A percentile compares a stretch with the other conserved stretches of the same genome.
Evolutionary conservation across 2,113 vertebrate species (phyloP).

Genomic region (Rallus limicola): DNA sequence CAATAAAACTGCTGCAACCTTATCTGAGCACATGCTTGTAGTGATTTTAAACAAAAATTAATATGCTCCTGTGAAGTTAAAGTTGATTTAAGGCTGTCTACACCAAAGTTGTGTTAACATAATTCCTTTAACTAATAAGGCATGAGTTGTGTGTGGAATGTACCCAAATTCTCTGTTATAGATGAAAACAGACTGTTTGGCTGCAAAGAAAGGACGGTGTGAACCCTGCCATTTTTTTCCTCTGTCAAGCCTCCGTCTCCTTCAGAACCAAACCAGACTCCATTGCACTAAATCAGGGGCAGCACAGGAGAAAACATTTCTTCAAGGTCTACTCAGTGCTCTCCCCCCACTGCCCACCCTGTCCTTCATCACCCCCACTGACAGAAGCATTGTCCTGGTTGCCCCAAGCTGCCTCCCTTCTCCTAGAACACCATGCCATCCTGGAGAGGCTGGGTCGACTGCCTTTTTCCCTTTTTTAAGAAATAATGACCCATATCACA

Average conservation of each 20-base stretch:
- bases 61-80: neutral
- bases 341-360: too few relatives aligned
- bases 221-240: neutral
- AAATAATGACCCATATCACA: neutral
- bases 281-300: neutral
- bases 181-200: neutral
- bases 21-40: neutral
- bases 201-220: neutral
- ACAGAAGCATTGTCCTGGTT: neutral
- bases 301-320: neutral
- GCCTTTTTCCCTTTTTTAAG: neutral
- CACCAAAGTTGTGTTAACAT: neutral
- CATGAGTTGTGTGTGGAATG: neutral
- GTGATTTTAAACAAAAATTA: neutral
- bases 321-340: neutral
- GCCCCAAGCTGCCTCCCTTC: neutral
- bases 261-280: neutral
- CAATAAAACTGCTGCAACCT: neutral
- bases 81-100: neutral
- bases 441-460: neutral
- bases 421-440: neutral
- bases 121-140: conserved; percentile 9
- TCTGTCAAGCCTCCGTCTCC: neutral
- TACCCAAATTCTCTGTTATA: neutral
- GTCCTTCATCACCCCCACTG: neutral